Evolutionary conservation across 2,888 invertebrate genomes (phyloP).

Genomic region (Apamea epomidion): DNA sequence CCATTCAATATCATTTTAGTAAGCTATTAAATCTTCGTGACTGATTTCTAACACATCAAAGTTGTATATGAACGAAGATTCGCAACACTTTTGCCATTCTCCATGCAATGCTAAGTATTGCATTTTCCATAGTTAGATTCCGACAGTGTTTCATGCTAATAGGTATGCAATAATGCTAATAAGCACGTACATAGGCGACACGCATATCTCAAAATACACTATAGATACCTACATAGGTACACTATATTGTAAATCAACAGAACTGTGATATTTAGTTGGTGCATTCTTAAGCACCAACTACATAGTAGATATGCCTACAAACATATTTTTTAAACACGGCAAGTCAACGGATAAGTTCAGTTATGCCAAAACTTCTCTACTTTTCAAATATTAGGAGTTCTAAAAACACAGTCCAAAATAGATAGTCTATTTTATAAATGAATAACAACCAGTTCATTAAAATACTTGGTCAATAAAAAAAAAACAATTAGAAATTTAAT

Average conservation of each 20-base stretch:
- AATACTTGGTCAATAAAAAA: background rate
- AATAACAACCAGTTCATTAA: background rate
- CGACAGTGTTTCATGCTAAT: conserved; percentile 11
- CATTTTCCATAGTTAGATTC: conserved; percentile 23
- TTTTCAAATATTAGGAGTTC: background rate
- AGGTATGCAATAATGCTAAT: conserved; percentile 38
- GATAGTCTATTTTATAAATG: background rate
- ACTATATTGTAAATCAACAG: background rate
- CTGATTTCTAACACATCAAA: conserved; percentile 15
- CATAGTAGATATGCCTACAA: too few species aligned
- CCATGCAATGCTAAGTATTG: background rate
- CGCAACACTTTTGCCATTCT: background rate
- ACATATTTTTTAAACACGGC: too few species aligned
- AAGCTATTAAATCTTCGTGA: background rate
- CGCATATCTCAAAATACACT: conserved; percentile 26
- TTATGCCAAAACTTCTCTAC: background rate
- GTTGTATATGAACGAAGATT: background rate
- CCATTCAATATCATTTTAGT: conserved; percentile 23
- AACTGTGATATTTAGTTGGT: background rate
- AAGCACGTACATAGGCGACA: conserved; percentile 27
- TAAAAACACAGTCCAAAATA: background rate
- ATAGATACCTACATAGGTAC: background rate
- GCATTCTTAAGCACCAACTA: too few species aligned
- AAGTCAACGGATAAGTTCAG: background rate
- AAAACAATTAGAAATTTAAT: too few species aligned